These are phyloP conservation scores for Drosophila sproati DNA, from an alignment of 1,140 invertebrate species.

Conservation along the genomic window DNA sequence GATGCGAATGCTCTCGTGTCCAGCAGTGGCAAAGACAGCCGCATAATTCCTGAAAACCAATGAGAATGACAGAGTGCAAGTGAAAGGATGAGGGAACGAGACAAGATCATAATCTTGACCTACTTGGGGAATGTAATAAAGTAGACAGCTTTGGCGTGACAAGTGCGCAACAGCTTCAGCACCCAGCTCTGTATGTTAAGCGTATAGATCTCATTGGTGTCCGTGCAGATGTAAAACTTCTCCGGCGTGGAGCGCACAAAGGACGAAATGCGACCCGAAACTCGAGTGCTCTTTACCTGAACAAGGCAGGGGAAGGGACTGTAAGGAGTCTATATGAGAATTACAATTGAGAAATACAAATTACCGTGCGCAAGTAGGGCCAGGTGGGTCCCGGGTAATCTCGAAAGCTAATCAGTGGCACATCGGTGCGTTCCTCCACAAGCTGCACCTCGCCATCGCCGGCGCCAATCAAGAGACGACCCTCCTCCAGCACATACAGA, in stretches of 20 bases:
- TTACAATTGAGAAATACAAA: conserved; percentile 26
- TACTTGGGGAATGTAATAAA: conserved; percentile 94
- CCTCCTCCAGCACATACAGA: conserved; percentile 87
- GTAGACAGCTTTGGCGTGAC: conserved; percentile 92
- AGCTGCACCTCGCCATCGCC: conserved; percentile 93
- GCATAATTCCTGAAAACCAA: conserved; percentile 88
- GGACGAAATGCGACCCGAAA: conserved; percentile 88
- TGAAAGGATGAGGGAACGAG: background rate
- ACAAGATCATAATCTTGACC: conserved; percentile 59
- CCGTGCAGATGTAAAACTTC: conserved; percentile 90
- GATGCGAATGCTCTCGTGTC: conserved; percentile 92
- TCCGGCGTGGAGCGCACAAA: conserved; percentile 86
- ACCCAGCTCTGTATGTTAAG: conserved; percentile 90
- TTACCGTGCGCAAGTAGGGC: conserved; percentile 87
- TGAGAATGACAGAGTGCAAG: background rate
- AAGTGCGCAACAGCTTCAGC: conserved; percentile 90
- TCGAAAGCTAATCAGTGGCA: conserved; percentile 83
- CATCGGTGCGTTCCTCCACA: conserved; percentile 87
- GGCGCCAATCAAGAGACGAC: conserved; percentile 90
- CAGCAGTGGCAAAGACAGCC: conserved; percentile 93
- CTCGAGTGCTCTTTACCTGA: conserved; percentile 86
- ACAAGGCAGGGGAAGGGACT: conserved; percentile 55
- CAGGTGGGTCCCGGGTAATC: conserved; percentile 86
- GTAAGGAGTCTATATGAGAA: background rate
- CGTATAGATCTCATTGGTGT: conserved; percentile 92